These are phyloP conservation scores for Petrocephalus sullivani DNA, from an alignment of 2,797 vertebrate genomes.

Conservation along the genomic window DNA sequence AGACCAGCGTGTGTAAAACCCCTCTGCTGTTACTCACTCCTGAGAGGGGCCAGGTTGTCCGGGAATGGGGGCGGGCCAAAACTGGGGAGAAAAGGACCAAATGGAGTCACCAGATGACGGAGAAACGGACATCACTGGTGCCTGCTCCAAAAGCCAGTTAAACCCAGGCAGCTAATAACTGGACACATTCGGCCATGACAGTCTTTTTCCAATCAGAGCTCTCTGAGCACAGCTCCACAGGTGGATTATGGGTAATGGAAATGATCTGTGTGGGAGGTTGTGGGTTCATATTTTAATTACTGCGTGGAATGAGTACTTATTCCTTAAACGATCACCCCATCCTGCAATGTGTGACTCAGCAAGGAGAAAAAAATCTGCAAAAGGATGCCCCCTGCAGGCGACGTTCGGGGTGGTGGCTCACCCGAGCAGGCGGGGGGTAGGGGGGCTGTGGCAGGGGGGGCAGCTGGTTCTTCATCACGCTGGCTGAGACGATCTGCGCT, in stretches of 20 bases:
- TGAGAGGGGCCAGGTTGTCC: slow-evolving; percentile 96
- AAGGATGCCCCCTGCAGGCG: not conserved
- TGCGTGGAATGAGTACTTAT: not conserved
- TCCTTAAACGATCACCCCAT: not conserved
- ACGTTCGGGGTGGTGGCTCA: slow-evolving; percentile 47
- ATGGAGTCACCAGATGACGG: not conserved
- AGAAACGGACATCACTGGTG: not conserved
- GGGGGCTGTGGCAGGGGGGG: slow-evolving; percentile 70
- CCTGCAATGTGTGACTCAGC: not conserved
- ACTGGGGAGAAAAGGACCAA: slow-evolving; percentile 57
- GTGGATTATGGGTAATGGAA: not conserved
- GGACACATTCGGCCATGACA: not conserved
- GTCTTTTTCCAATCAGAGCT: not conserved
- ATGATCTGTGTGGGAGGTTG: not conserved
- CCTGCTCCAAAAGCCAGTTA: not conserved
- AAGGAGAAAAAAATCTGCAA: not conserved
- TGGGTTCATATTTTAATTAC: not conserved
- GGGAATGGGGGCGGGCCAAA: slow-evolving; percentile 84
- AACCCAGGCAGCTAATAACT: not conserved
- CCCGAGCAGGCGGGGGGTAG: slow-evolving; percentile 83
- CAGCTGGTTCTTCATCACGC: slow-evolving; percentile 82
- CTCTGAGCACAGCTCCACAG: not conserved
- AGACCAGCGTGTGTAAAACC: not conserved
- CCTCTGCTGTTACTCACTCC: slow-evolving; percentile 74
- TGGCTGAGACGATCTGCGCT: slow-evolving; percentile 89